Evolutionary conservation across 2,888 invertebrate genomes (phyloP).

Genomic region (Conomelus anceps): DNA sequence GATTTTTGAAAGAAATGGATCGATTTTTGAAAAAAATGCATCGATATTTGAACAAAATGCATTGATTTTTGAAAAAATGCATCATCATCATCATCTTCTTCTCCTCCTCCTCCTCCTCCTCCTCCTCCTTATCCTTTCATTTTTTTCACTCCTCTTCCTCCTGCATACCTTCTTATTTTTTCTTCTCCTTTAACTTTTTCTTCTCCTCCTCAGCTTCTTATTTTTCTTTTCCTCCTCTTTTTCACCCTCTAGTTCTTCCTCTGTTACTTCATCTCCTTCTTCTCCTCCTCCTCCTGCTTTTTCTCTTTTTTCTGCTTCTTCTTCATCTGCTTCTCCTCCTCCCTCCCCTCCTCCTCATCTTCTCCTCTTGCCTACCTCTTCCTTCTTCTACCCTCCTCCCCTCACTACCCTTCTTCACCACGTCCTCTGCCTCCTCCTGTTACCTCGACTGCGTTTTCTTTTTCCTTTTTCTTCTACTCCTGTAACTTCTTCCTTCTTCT

Average conservation of each 20-base stretch:
- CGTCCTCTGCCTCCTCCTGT: background rate
- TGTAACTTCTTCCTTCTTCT: background rate
- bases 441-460: no score
- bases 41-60: no score
- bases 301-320: background rate
- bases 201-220: background rate
- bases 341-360: background rate
- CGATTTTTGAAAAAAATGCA: no score
- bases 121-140: background rate
- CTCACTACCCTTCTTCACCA: background rate
- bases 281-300: background rate
- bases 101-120: background rate
- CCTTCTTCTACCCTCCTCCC: no score
- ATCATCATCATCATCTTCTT: background rate
- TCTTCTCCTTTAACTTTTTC: background rate
- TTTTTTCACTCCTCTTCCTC: background rate
- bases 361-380: background rate
- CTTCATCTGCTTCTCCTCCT: background rate
- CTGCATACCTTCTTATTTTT: background rate
- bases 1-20: no score
- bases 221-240: background rate
- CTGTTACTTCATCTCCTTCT: background rate
- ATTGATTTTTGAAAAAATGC: no score
- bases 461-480: no score
- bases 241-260: background rate